phyloP scores from a whole-genome alignment of 2,888 invertebrate species.

The Zootermopsis nevadensis region DNA sequence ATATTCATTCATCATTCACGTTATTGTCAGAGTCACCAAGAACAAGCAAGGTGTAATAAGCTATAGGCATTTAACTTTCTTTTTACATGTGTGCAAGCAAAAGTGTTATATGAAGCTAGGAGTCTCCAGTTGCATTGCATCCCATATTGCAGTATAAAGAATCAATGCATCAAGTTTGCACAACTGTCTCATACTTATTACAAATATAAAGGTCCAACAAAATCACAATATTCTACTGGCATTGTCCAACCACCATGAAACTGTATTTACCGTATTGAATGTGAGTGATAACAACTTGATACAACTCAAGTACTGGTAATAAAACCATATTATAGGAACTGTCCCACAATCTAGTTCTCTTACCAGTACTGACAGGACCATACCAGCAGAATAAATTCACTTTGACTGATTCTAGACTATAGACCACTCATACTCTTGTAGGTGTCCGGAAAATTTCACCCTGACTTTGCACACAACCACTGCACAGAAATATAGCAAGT shows the following conservation, averaged over 20 bases:
- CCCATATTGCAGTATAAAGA: slow-evolving; percentile 8
- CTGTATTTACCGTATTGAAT: neutral
- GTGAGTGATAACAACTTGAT: slow-evolving; percentile 14
- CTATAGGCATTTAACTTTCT: slow-evolving; percentile 37
- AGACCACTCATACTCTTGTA: slow-evolving; percentile 20
- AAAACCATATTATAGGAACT: too few relatives aligned
- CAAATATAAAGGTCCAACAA: neutral
- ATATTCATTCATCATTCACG: slow-evolving; percentile 52
- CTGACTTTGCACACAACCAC: slow-evolving; percentile 18
- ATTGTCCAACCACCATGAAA: neutral
- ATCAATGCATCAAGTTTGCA: slow-evolving; percentile 29
- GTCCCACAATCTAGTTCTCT: neutral
- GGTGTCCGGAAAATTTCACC: neutral
- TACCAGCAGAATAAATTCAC: neutral
- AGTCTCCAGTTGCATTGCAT: slow-evolving; percentile 21
- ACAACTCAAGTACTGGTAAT: too few relatives aligned
- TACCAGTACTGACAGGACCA: neutral
- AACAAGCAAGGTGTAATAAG: slow-evolving; percentile 42
- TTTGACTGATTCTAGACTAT: neutral
- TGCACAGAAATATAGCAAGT: slow-evolving; percentile 12
- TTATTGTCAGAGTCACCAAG: slow-evolving; percentile 53
- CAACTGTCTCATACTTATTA: slow-evolving; percentile 22
- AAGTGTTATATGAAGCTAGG: slow-evolving; percentile 37
- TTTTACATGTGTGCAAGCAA: slow-evolving; percentile 47
- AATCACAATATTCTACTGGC: neutral